Conservation (phyloP, 2,888 invertebrate genomes). For the Herminia tarsipennalis region DNA sequence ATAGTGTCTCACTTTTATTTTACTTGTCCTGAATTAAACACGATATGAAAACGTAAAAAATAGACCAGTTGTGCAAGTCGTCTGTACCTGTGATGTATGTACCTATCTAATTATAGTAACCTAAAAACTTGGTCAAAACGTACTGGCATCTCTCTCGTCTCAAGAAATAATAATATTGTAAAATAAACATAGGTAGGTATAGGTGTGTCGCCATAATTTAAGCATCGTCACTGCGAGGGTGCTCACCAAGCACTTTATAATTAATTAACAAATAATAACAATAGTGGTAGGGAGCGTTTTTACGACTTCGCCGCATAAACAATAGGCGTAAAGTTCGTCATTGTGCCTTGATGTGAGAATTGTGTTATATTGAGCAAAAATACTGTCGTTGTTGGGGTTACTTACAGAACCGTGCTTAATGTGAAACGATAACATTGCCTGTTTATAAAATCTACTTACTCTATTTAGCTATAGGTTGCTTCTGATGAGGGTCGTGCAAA, state of each 20-base stretch:
- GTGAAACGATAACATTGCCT: not conserved
- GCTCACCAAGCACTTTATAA: conserved; percentile 43
- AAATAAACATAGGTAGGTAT: not conserved
- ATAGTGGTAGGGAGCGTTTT: conserved; percentile 53
- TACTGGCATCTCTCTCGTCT: no score
- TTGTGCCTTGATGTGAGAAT: conserved; percentile 43
- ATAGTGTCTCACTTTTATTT: no score
- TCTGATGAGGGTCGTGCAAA: no score
- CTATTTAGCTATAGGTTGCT: no score
- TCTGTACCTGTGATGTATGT: no score
- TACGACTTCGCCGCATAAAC: conserved; percentile 38
- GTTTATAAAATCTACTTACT: not conserved
- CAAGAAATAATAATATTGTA: no score
- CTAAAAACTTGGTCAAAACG: no score
- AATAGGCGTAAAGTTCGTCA: conserved; percentile 47
- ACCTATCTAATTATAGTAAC: no score
- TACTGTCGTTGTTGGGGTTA: conserved; percentile 16
- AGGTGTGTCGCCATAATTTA: conserved; percentile 8
- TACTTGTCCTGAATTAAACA: no score
- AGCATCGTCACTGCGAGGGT: conserved; percentile 37
- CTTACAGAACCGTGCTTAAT: not conserved
- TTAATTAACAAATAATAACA: conserved; percentile 59
- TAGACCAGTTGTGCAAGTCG: no score
- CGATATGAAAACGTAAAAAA: no score
- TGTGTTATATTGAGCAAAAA: conserved; percentile 43